A percentile compares a stretch with the other conserved stretches of the same genome.
phyloP scores from a whole-genome alignment of 2,113 vertebrate species.

The Guaruba guarouba region DNA sequence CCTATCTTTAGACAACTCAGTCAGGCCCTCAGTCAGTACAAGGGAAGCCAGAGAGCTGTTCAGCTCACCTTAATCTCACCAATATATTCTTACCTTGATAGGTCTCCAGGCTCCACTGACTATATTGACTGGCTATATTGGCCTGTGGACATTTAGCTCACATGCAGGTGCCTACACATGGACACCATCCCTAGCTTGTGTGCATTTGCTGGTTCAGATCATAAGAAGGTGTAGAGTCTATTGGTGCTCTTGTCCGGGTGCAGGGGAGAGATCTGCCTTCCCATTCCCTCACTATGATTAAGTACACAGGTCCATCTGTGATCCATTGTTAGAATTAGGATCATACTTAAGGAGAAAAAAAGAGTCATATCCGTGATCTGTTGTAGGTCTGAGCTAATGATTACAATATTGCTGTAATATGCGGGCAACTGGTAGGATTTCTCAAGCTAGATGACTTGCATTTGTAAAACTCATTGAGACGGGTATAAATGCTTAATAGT shows the following conservation, averaged over 20 bases:
- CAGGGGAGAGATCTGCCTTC: background rate
- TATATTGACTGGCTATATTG: background rate
- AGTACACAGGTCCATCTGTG: background rate
- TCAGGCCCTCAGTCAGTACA: background rate
- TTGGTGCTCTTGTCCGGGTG: background rate
- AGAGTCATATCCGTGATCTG: background rate
- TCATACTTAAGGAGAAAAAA: background rate
- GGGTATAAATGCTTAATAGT: background rate
- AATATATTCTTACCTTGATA: background rate
- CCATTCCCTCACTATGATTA: rapidly evolving
- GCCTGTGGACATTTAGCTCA: background rate
- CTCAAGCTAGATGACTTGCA: background rate
- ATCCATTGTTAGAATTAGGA: background rate
- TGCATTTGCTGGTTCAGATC: background rate
- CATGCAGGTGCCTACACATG: no score
- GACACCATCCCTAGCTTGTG: background rate
- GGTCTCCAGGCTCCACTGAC: background rate
- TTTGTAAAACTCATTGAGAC: background rate
- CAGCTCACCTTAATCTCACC: background rate
- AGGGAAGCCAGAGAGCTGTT: background rate
- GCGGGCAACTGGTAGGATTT: background rate
- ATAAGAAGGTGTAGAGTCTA: background rate
- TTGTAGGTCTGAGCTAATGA: background rate
- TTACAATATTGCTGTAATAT: background rate
- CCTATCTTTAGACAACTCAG: background rate